phyloP scores from a whole-genome alignment of 2,888 invertebrate species.

The Lepidochrysops patricia region DNA sequence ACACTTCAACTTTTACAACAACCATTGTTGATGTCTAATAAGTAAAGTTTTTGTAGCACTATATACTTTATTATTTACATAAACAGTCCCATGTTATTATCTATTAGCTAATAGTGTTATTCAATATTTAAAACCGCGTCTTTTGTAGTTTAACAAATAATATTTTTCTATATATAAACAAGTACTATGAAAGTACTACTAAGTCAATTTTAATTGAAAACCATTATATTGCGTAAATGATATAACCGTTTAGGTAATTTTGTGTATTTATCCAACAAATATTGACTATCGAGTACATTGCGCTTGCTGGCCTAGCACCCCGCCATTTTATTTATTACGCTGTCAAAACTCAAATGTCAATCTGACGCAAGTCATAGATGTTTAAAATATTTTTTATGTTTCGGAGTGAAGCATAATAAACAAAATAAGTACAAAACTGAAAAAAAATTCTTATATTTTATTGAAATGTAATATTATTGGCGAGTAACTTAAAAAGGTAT shows the following conservation, averaged over 20 bases:
- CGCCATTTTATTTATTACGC: slow-evolving; percentile 8
- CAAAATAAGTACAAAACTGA: too few species aligned
- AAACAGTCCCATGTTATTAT: not conserved
- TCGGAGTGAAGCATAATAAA: not conserved
- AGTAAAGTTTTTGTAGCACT: not conserved
- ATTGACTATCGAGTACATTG: not conserved
- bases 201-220: not conserved
- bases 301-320: slow-evolving; percentile 1
- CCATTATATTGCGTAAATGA: not conserved
- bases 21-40: not conserved
- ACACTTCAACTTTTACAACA: not conserved
- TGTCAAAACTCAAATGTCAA: not conserved
- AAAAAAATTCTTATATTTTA: too few species aligned
- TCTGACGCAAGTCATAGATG: not conserved
- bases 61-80: not conserved
- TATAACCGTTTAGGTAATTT: not conserved
- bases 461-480: too few species aligned
- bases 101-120: slow-evolving; percentile 11
- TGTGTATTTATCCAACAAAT: not conserved
- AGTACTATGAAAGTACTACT: not conserved
- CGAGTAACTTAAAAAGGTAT: not conserved
- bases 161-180: not conserved
- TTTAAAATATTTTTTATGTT: not conserved
- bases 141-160: not conserved
- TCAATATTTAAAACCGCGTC: slow-evolving; percentile 12